Evolutionary conservation across 2,797 vertebrate genomes (phyloP).

Genomic region (Setipinna tenuifilis): DNA sequence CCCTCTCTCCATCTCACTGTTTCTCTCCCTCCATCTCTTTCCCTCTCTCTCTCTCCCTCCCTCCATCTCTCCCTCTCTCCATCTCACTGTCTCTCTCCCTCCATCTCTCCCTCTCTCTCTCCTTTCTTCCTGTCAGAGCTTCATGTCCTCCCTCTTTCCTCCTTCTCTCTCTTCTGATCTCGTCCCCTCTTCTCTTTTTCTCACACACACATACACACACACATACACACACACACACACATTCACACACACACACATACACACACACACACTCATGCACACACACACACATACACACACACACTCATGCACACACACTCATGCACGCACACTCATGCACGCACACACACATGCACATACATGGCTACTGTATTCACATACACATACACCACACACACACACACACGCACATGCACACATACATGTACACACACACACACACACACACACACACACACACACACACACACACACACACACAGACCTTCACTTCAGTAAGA

Average conservation of each 20-base stretch:
- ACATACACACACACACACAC: background rate
- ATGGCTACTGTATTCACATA: too few species aligned
- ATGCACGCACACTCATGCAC: background rate
- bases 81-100: background rate
- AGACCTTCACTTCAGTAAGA: too few species aligned
- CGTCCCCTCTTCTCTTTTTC: background rate
- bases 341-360: background rate
- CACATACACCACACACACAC: too few species aligned
- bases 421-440: too few species aligned
- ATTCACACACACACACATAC: background rate
- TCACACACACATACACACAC: background rate
- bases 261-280: constrained; percentile 1
- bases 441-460: too few species aligned
- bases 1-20: constrained; percentile 7
- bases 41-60: constrained; percentile 40
- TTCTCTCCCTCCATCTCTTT: background rate
- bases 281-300: background rate
- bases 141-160: background rate
- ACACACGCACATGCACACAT: too few species aligned
- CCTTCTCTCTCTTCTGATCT: background rate
- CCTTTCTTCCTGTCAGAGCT: background rate
- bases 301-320: background rate
- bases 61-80: background rate
- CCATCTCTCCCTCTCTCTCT: background rate
- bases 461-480: too few species aligned